Evolutionary conservation across 2,797 vertebrate genomes (phyloP).

Genomic region (Aphelocoma californica): DNA sequence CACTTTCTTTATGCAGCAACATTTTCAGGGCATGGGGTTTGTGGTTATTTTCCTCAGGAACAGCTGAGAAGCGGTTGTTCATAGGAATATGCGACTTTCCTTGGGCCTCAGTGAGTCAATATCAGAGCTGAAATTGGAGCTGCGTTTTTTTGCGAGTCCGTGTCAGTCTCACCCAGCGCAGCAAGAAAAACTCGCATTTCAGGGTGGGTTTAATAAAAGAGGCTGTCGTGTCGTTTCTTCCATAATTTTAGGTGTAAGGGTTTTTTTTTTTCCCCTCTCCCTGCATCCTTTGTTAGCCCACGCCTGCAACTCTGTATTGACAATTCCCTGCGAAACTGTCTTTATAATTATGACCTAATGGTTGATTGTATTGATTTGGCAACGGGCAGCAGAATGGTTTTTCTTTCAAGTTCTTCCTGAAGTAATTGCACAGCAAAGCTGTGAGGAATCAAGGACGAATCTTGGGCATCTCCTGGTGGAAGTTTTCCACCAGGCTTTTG

Average conservation of each 20-base stretch:
- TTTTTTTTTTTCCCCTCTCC: not conserved
- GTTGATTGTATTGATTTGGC: not conserved
- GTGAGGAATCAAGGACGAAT: not conserved
- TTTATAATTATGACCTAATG: not conserved
- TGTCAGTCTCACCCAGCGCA: not conserved
- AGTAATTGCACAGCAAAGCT: not conserved
- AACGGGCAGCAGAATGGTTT: not conserved
- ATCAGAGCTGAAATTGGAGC: not conserved
- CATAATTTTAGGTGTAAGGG: not conserved
- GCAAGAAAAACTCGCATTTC: not conserved
- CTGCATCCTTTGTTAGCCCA: not conserved
- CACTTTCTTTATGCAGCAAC: accelerated
- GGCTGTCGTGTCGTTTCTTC: not conserved
- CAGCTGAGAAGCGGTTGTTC: not conserved
- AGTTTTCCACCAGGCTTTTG: not conserved
- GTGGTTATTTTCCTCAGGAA: not conserved
- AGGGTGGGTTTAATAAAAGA: slow-evolving; percentile 13
- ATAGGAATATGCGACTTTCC: not conserved
- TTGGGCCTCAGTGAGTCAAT: not conserved
- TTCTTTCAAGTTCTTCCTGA: not conserved
- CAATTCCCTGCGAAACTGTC: not conserved
- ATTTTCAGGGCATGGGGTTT: not conserved
- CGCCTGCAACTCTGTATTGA: not conserved
- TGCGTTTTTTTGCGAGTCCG: not conserved
- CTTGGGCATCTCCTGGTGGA: not conserved